These are phyloP conservation scores for Calonectris borealis DNA, from an alignment of 2,113 vertebrate genomes.

Conservation along the genomic window DNA sequence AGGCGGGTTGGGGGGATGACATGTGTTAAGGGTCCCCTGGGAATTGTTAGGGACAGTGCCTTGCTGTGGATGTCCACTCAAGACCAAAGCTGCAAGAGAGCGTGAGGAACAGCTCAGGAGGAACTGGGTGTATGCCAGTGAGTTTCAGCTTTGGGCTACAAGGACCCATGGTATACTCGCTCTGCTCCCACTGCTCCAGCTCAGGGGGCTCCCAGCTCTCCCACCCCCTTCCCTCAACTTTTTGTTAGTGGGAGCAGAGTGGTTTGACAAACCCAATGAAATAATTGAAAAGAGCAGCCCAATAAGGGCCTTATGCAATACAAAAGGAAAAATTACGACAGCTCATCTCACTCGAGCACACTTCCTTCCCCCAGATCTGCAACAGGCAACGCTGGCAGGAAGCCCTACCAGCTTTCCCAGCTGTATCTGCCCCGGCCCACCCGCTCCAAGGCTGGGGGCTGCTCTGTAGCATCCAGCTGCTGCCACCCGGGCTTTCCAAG, in stretches of 20 bases:
- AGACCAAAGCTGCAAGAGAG: background rate
- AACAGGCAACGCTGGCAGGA: rapidly evolving
- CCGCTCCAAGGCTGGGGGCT: background rate
- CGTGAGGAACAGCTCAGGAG: background rate
- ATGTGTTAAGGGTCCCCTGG: background rate
- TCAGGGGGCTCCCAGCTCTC: background rate
- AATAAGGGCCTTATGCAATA: background rate
- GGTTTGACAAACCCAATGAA: background rate
- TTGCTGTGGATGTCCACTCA: background rate
- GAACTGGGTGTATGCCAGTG: rapidly evolving
- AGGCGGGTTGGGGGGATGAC: rapidly evolving
- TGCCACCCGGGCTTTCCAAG: background rate
- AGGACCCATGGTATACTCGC: rapidly evolving
- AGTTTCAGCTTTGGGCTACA: background rate
- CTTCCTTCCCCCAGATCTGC: background rate
- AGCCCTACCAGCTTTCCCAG: background rate
- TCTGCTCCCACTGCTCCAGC: rapidly evolving
- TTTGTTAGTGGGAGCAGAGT: background rate
- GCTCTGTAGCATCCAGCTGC: background rate
- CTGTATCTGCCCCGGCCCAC: background rate
- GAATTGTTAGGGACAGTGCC: background rate
- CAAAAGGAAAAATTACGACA: background rate
- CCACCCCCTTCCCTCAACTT: background rate
- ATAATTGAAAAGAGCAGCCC: background rate
- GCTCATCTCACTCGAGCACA: background rate